A percentile compares a stretch with the other conserved stretches of the same genome.
Conservation (phyloP, 2,113 vertebrate species). For the Garra rufa region DNA sequence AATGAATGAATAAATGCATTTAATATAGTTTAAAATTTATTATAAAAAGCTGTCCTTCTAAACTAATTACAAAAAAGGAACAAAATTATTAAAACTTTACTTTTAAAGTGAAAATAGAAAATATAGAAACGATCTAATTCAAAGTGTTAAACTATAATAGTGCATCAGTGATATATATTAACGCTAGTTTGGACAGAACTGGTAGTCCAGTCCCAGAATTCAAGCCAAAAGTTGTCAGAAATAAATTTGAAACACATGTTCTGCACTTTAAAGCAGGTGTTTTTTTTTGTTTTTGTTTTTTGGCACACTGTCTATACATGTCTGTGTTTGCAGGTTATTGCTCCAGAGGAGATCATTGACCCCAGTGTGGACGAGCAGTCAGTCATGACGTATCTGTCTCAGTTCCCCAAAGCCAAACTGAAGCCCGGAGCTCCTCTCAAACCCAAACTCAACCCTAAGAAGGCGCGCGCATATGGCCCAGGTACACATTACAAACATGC, state of each 20-base stretch:
- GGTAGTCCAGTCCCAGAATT: not conserved
- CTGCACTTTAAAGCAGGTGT: not conserved
- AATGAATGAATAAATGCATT: not conserved
- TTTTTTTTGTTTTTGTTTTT: not conserved
- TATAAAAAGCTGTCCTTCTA: no score
- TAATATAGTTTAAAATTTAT: not conserved
- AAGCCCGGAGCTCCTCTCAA: slow-evolving; percentile 91
- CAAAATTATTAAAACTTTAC: not conserved
- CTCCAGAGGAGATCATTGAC: slow-evolving; percentile 92
- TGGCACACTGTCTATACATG: not conserved
- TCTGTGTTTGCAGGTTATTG: slow-evolving; percentile 81
- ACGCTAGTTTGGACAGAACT: not conserved
- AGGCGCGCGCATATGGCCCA: slow-evolving; percentile 88
- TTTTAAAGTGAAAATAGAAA: not conserved
- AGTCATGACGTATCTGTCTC: slow-evolving; percentile 91
- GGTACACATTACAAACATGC: slow-evolving; percentile 67
- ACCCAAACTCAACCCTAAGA: slow-evolving; percentile 91
- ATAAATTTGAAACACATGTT: no score
- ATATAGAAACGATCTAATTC: not conserved
- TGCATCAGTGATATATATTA: not conserved
- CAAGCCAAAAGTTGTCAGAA: not conserved
- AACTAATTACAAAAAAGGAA: not conserved
- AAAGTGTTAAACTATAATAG: not conserved
- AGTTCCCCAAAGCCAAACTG: slow-evolving; percentile 92
- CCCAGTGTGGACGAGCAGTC: slow-evolving; percentile 90